Conservation (phyloP, 2,113 vertebrate species). For the Halichoeres trimaculatus region DNA sequence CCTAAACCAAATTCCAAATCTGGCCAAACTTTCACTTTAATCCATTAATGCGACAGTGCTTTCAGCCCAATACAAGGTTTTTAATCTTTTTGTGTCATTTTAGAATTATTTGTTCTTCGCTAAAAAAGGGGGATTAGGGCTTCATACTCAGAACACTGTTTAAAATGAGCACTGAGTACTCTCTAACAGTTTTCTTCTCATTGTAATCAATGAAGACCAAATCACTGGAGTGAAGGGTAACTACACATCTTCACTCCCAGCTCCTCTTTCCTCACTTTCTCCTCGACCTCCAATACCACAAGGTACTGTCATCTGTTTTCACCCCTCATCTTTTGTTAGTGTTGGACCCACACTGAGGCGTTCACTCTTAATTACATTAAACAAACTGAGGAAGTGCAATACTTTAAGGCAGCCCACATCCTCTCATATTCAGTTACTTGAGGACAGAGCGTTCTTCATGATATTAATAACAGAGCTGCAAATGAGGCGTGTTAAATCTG, state of each 20-base stretch:
- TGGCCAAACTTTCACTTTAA: not conserved
- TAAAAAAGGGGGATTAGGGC: too few species aligned
- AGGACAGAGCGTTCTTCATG: constrained; percentile 1
- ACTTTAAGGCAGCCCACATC: constrained; percentile 33
- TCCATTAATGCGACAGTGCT: not conserved
- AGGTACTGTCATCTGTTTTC: constrained; percentile 1
- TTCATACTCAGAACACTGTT: too few species aligned
- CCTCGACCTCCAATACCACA: not conserved
- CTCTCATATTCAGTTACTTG: constrained; percentile 19
- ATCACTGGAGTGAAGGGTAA: not conserved
- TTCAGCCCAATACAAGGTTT: too few species aligned
- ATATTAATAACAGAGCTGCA: constrained; percentile 20
- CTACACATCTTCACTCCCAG: not conserved
- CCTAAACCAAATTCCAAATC: not conserved
- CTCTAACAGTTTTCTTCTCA: too few species aligned
- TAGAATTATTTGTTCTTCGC: too few species aligned
- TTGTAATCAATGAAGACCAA: too few species aligned
- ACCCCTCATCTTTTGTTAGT: constrained; percentile 10
- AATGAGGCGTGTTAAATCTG: constrained; percentile 32
- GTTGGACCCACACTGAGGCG: constrained; percentile 29
- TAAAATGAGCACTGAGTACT: too few species aligned
- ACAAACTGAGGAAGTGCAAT: constrained; percentile 38
- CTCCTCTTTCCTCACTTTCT: not conserved
- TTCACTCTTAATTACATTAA: constrained; percentile 49
- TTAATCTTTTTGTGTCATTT: too few species aligned